A percentile compares a stretch with the other conserved stretches of the same genome.
phyloP scores from a whole-genome alignment of 2,888 invertebrate species.

The Tetragnatha montana region DNA sequence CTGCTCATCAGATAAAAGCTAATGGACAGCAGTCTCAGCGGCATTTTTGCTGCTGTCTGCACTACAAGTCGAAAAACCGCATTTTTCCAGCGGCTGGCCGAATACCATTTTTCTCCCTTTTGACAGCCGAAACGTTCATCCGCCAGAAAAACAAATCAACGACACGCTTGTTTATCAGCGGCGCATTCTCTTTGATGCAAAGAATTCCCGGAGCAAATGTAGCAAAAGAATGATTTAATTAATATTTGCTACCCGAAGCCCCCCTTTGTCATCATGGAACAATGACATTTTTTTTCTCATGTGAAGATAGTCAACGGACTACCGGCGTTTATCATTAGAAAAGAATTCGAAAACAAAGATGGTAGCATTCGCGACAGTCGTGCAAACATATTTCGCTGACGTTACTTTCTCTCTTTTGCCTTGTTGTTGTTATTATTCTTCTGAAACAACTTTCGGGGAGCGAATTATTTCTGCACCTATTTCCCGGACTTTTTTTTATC shows the following conservation, averaged over 20 bases:
- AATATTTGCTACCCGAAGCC: neutral
- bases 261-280: neutral
- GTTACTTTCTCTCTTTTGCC: neutral
- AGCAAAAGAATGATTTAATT: neutral
- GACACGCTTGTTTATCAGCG: neutral
- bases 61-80: neutral
- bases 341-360: constrained; percentile 11
- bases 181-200: neutral
- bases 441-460: neutral
- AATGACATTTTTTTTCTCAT: neutral
- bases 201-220: neutral
- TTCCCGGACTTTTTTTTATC: neutral
- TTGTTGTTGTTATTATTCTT: constrained; percentile 1
- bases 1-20: neutral
- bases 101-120: neutral
- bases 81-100: neutral
- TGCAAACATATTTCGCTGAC: constrained; percentile 1
- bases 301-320: neutral
- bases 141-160: neutral
- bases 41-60: neutral
- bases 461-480: constrained; percentile 7
- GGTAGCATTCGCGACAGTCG: neutral
- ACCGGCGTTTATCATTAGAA: neutral
- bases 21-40: neutral
- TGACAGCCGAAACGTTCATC: neutral